Evolutionary conservation across 2,113 vertebrate species (phyloP).

Genomic region (Pachypanchax playfairii): DNA sequence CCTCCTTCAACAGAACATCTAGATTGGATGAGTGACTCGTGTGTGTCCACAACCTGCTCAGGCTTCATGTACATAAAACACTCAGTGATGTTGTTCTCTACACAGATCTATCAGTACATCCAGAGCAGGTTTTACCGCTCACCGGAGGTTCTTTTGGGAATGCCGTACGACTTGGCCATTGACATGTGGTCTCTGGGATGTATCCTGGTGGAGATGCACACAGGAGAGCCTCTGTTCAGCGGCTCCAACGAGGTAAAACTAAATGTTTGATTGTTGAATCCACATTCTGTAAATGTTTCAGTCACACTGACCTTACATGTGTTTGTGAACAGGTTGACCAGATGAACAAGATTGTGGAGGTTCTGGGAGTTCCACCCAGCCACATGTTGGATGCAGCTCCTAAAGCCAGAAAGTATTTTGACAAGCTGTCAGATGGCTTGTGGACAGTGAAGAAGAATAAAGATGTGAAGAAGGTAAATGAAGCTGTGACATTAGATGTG

Average conservation of each 20-base stretch:
- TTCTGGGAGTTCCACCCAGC: conserved; percentile 89
- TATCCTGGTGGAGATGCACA: conserved; percentile 96
- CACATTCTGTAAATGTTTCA: no score
- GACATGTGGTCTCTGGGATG: conserved; percentile 97
- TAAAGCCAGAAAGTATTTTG: conserved; percentile 95
- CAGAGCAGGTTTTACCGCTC: conserved; percentile 96
- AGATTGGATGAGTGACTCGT: no score
- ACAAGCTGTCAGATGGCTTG: conserved; percentile 91
- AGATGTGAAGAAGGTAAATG: conserved; percentile 91
- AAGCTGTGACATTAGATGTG: not conserved
- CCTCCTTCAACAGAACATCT: no score
- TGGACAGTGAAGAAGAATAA: conserved; percentile 96
- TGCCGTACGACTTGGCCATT: conserved; percentile 93
- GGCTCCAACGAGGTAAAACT: conserved; percentile 90
- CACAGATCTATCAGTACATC: conserved; percentile 95
- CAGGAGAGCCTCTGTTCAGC: conserved; percentile 93
- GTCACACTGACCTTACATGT: not conserved
- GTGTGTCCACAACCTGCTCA: no score
- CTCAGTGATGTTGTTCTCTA: not conserved
- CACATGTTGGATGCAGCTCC: conserved; percentile 95
- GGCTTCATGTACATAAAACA: no score
- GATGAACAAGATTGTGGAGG: conserved; percentile 96
- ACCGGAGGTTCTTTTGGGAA: conserved; percentile 91
- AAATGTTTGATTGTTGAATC: no score
- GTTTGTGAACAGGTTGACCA: conserved; percentile 85